These are phyloP conservation scores for Choloepus hoffmanni DNA, from an alignment of 2,113 vertebrate genomes.

Conservation along the genomic window DNA sequence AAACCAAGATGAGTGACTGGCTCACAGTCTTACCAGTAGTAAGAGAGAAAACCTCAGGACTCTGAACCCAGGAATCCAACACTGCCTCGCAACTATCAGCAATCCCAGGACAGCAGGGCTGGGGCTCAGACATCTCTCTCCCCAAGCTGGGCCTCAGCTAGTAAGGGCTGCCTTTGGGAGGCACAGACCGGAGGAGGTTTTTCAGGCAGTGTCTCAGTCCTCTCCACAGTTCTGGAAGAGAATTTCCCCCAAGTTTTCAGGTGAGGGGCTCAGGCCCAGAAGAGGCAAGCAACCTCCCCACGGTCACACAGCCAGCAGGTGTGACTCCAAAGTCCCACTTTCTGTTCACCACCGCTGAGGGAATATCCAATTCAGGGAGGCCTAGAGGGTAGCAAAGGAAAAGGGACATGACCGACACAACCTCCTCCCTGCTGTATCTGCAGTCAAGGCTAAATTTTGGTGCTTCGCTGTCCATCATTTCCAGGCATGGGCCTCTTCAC, in stretches of 20 bases:
- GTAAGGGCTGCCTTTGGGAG: too few relatives aligned
- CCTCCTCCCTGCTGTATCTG: background rate
- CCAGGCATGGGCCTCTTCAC: background rate
- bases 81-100: background rate
- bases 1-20: background rate
- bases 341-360: background rate
- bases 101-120: too few relatives aligned
- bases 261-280: background rate
- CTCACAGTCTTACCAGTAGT: background rate
- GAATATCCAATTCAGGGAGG: background rate
- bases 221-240: background rate
- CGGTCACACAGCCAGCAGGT: background rate
- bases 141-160: fast-evolving
- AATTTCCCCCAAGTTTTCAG: background rate
- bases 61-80: background rate
- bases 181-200: background rate
- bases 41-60: background rate
- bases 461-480: background rate
- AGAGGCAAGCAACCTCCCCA: background rate
- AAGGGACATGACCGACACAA: fast-evolving
- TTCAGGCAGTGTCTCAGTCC: background rate
- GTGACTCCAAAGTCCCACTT: background rate
- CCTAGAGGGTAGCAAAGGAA: background rate
- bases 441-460: background rate
- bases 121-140: background rate